These are phyloP conservation scores for Aegypius monachus DNA, from an alignment of 2,113 vertebrate genomes.

Conservation along the genomic window DNA sequence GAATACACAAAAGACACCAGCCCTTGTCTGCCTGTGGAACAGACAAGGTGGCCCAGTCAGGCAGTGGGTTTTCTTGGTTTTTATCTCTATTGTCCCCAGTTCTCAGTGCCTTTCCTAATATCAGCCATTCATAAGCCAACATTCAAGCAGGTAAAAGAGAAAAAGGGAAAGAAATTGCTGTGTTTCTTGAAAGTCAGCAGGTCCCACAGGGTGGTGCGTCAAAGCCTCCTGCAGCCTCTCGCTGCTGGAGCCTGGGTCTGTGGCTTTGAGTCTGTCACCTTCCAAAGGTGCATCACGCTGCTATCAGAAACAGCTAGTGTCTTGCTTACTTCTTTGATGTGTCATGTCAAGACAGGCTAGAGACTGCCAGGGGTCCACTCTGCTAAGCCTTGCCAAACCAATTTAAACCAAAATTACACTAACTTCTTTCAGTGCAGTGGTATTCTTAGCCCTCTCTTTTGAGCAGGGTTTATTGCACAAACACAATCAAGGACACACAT, in stretches of 20 bases:
- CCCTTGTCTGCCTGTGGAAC: background rate
- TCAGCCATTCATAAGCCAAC: background rate
- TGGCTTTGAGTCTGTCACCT: constrained; percentile 79
- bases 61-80: background rate
- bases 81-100: background rate
- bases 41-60: background rate
- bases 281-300: constrained; percentile 77
- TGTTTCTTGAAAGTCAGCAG: constrained; percentile 36
- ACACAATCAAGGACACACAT: background rate
- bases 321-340: constrained; percentile 88
- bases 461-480: background rate
- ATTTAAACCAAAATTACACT: constrained; percentile 10
- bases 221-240: constrained; percentile 32
- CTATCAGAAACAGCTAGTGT: constrained; percentile 75
- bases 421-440: background rate
- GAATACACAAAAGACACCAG: background rate
- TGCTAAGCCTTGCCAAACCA: constrained; percentile 77
- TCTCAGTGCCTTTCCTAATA: background rate
- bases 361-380: constrained; percentile 69
- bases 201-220: constrained; percentile 12
- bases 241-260: constrained; percentile 48
- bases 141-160: background rate
- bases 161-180: background rate
- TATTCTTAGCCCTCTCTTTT: background rate
- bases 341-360: constrained; percentile 85